Evolutionary conservation across 2,113 vertebrate genomes (phyloP).

Genomic region (Willisornis vidua): DNA sequence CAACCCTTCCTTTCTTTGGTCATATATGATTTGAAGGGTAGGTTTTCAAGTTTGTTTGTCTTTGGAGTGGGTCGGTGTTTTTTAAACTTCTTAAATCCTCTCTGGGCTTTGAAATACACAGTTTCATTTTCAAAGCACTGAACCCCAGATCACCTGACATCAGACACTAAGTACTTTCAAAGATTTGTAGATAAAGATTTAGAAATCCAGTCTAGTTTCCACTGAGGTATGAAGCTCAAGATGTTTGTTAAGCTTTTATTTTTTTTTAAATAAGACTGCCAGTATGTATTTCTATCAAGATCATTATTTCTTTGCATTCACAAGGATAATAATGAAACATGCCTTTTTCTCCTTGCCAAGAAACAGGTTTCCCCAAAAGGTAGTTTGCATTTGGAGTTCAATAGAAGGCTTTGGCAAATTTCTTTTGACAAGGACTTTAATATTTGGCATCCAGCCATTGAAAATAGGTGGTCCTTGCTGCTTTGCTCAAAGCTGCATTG

Average conservation of each 20-base stretch:
- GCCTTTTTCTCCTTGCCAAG: not conserved
- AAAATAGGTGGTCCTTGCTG: not conserved
- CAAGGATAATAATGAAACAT: not conserved
- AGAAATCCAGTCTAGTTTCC: not conserved
- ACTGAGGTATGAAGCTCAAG: not conserved
- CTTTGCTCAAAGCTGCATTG: slow-evolving; percentile 14
- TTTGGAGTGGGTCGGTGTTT: not conserved
- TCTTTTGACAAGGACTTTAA: slow-evolving; percentile 22
- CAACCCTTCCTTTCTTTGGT: not conserved
- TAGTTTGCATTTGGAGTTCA: not conserved
- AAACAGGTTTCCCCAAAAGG: not conserved
- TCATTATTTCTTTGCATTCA: not conserved
- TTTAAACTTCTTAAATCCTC: not conserved
- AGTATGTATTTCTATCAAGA: not conserved
- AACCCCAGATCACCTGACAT: not conserved
- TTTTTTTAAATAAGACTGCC: not conserved
- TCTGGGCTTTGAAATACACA: not conserved
- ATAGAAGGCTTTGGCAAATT: not conserved
- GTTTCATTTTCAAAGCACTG: slow-evolving; percentile 19
- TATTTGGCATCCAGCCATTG: slow-evolving; percentile 26
- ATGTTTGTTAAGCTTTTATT: not conserved
- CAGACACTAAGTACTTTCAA: not conserved
- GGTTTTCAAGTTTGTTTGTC: not conserved
- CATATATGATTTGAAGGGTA: not conserved
- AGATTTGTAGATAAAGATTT: not conserved